Base-by-base conservation (phyloP, 2,797 vertebrate species). In the Phoebastria nigripes region DNA sequence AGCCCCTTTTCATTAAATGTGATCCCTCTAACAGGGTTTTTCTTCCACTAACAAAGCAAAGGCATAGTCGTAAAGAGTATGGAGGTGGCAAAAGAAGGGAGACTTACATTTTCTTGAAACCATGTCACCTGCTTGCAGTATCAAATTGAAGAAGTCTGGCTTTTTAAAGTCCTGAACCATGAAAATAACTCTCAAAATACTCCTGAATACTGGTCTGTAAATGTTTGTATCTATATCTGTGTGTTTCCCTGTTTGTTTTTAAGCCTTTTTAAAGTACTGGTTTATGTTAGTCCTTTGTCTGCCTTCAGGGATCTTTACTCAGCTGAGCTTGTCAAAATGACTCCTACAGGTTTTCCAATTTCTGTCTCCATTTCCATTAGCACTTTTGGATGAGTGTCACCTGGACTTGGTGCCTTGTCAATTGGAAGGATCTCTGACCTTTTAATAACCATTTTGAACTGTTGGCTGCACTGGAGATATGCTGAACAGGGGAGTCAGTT, bases 331-430 rank as follows among this genome's bases (percentile, higher is more conserved):
- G 90, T 97, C 93, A 95, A 93, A 97, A 89, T 63, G 82, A 84
- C 85, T 95, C 92, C 88, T 76, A 66, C 61, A 78, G 86, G 49
- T 89, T 95, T 96, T 95, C 93, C 96, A 81, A 91, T 96, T 95
- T 95, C 92, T 89, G 70, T 94, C 92, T 93, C 91, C 51, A 15
- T 93, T 95, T 97, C 95, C 86, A 95, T 97, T 97, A 97, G 59
- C 94, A 65, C 94, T 79, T 96, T 87, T 94, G 80, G 90, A 95
- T 94, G 92, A 83, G 69, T 94, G 94, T 96, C 96, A 94, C 90
- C 94, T 72, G 80, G 66, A 88, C 42, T 82, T 54, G 80, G 85
- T 93, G 82, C 70, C 79, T 85, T 94, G 93, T 96, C 96, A 90
- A 71, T 82, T 62, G 93, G 69, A 96, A 79, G 46, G 35, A 74